These are phyloP conservation scores for Chydorus sphaericus DNA, from an alignment of 2,888 invertebrate genomes.

Conservation along the genomic window DNA sequence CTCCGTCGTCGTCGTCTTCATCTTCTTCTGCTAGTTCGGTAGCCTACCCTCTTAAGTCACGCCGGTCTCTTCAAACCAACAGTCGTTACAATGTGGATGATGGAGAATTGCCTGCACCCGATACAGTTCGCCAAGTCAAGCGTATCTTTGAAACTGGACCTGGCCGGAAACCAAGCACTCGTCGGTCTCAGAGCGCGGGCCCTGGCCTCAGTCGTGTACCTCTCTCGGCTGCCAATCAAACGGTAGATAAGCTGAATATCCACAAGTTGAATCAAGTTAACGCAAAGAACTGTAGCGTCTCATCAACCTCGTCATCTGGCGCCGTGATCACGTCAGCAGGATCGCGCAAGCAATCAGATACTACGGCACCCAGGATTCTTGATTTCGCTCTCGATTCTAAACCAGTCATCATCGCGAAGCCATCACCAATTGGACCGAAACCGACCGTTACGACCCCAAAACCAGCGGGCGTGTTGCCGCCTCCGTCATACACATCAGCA, in stretches of 20 bases:
- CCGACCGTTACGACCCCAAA: slow-evolving; percentile 33
- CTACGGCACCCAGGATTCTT: background rate
- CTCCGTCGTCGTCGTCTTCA: background rate
- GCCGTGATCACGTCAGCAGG: background rate
- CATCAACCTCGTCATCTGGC: background rate
- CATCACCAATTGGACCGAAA: slow-evolving; percentile 12
- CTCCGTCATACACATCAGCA: slow-evolving; percentile 22
- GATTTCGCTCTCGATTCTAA: background rate
- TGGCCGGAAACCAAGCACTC: slow-evolving; percentile 1
- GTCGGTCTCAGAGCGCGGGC: slow-evolving; percentile 6
- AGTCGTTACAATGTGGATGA: slow-evolving; percentile 37
- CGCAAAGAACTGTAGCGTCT: slow-evolving; percentile 7
- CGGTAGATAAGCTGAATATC: background rate
- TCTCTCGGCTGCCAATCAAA: slow-evolving; percentile 6
- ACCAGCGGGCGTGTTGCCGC: slow-evolving; percentile 24
- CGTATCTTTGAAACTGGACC: slow-evolving; percentile 59
- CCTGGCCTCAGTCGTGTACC: slow-evolving; percentile 2
- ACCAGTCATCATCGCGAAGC: slow-evolving; percentile 36
- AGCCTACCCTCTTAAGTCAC: background rate
- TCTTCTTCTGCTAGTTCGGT: background rate
- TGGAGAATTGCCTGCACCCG: slow-evolving; percentile 70
- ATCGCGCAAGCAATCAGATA: background rate
- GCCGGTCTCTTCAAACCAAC: slow-evolving; percentile 4
- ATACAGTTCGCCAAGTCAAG: slow-evolving; percentile 72
- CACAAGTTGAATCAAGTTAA: slow-evolving; percentile 8